Evolutionary conservation across 2,797 vertebrate species (phyloP).

Genomic region (Buceros bicornis): DNA sequence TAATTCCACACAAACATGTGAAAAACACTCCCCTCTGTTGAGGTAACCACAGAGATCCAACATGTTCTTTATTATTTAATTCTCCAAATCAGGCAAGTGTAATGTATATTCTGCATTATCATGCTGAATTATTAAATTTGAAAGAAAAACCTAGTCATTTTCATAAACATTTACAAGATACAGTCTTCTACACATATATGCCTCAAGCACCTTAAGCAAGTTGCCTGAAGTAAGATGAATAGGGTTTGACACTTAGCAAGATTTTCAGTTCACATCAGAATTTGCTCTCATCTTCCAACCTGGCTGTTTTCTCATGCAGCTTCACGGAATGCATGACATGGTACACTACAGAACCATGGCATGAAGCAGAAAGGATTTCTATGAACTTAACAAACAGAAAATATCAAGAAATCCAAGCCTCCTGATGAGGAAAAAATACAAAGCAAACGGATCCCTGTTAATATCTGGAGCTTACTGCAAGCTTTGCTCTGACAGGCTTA

Average conservation of each 20-base stretch:
- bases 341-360: neutral
- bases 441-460: neutral
- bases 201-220: neutral
- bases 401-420: neutral
- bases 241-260: neutral
- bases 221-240: neutral
- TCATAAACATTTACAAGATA: neutral
- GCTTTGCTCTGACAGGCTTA: neutral
- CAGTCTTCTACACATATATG: accelerated
- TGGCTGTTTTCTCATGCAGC: neutral
- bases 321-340: neutral
- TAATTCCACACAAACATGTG: neutral
- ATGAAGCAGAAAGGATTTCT: neutral
- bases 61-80: neutral
- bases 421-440: neutral
- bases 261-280: neutral
- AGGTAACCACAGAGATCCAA: neutral
- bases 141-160: neutral
- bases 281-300: neutral
- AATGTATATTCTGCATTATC: neutral
- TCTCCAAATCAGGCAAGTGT: neutral
- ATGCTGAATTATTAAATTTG: neutral
- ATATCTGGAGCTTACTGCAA: neutral
- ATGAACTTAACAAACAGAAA: neutral
- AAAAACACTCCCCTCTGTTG: neutral